Evolutionary conservation across 2,113 vertebrate species (phyloP).

Genomic region (Leptocoma aspasia): DNA sequence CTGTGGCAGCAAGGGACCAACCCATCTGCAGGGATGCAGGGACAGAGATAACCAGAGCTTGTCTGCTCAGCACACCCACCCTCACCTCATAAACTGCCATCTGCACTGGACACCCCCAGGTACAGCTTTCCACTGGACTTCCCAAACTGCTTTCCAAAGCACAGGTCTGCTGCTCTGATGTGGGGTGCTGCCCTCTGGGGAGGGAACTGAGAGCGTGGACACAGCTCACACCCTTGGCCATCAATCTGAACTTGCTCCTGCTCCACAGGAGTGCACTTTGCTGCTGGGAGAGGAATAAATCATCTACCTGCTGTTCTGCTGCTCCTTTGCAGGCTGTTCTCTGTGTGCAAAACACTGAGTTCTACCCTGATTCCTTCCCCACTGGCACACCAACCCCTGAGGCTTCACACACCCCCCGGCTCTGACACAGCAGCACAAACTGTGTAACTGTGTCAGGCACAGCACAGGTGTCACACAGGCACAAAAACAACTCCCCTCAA

Average conservation of each 20-base stretch:
- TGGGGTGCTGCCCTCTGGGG: rapidly evolving
- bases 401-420: background rate
- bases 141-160: background rate
- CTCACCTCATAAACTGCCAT: rapidly evolving
- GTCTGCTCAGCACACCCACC: background rate
- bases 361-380: background rate
- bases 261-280: background rate
- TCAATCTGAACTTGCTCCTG: background rate
- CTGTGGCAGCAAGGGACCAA: background rate
- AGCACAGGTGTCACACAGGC: background rate
- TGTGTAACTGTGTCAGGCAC: background rate
- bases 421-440: background rate
- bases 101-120: no score
- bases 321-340: background rate
- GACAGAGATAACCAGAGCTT: background rate
- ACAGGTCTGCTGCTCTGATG: background rate
- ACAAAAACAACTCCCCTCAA: background rate
- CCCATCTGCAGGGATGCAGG: rapidly evolving
- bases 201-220: rapidly evolving
- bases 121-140: rapidly evolving
- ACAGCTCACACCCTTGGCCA: background rate
- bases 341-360: background rate
- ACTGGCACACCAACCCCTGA: background rate
- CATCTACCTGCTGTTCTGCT: background rate
- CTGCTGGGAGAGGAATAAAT: background rate